Evolutionary conservation across 2,888 invertebrate species (phyloP), one percentile per base, ranked within the genome.

Genomic region (Drosophila anomalipes): DNA sequence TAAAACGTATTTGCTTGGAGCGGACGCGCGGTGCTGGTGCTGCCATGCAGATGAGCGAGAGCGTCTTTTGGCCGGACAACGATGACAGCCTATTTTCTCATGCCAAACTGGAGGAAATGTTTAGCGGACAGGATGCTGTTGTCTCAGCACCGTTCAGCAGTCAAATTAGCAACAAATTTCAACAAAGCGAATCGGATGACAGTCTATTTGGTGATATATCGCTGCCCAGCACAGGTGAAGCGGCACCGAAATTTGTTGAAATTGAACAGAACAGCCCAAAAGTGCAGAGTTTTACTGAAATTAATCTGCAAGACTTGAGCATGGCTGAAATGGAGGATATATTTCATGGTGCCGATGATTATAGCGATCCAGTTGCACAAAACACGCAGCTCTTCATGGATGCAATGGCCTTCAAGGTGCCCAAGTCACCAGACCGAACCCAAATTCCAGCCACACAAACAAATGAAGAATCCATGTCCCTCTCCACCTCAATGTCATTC

Each of bases 361-460:
- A 66, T 4, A 78, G 70, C 59, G 76, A 77, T n/a, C 68, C 70
- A 3, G 49, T 77, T n/a, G 53, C 80, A 14, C 93, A 93, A 81
- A 92, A 90, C 52, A 92, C 93, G 0, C 93, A 93, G 77, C 82
- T 89, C n/a, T 93, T 93, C 66, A 63, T 93, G n/a, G 83, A 86
- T 44, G 93, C 93, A 59, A 81, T 93, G 19, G 81, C 86, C 4
- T 90, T 91, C 51, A 92, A 91, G 41, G 53, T 89, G 1, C 91
- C 92, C 9, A 81, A 82, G 6, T 60, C 70, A 0, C 79, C 79
- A 26, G 76, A 75, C 14, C 53, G 59, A n/a, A 47, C 58, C 16
- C 32, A 47, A 30, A 22, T 49, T 6, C 4, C 35, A 4, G 39
- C 47, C 2, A 26, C 49, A 4, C 22, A 59, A 62, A 1, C 16